phyloP scores from a whole-genome alignment of 2,113 vertebrate species.

The Zootoca vivipara region DNA sequence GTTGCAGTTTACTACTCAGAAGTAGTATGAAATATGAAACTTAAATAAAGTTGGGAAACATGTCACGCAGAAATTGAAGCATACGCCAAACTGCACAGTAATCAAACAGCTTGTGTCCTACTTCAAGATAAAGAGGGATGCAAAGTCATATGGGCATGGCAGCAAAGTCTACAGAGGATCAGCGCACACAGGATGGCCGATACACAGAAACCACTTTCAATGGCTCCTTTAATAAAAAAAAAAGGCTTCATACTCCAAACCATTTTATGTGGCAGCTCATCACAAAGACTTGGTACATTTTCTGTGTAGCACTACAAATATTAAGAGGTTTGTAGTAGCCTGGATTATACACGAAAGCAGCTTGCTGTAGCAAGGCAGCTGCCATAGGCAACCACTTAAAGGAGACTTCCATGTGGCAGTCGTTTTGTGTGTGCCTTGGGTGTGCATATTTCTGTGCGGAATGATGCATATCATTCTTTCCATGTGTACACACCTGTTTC shows the following conservation, averaged over 20 bases:
- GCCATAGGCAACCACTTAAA: neutral
- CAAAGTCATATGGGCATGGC: neutral
- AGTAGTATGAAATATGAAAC: neutral
- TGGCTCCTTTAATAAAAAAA: neutral
- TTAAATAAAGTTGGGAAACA: neutral
- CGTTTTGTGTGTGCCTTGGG: neutral
- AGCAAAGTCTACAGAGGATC: neutral
- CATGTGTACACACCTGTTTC: conserved; percentile 21
- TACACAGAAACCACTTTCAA: neutral
- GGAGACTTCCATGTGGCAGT: neutral
- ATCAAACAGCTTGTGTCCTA: neutral
- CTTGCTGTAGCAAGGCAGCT: neutral
- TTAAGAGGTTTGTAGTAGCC: neutral
- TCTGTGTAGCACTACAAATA: neutral
- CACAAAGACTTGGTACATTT: neutral
- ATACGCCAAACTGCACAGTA: neutral
- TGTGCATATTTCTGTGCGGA: neutral
- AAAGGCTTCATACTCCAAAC: neutral
- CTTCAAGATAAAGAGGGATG: neutral
- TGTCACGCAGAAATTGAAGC: neutral
- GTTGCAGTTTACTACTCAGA: neutral
- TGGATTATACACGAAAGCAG: neutral
- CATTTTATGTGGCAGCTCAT: neutral
- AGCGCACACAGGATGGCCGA: neutral
- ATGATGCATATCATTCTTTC: conserved; percentile 24